Conservation (phyloP, 2,113 vertebrate species). For the Xyliphius kryptos region DNA sequence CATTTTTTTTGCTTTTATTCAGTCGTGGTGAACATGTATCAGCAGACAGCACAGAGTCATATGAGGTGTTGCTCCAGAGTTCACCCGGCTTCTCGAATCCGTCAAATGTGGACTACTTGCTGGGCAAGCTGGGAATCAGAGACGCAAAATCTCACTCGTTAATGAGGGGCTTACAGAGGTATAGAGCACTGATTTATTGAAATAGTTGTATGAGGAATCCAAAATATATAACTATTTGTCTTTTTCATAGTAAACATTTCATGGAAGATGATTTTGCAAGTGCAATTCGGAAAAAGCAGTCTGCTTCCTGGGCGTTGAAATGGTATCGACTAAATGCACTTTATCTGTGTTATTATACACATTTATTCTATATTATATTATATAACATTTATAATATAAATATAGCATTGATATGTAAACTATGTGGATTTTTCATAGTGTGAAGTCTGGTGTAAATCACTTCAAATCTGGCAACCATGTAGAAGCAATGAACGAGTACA, state of each 20-base stretch:
- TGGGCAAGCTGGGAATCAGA: constrained; percentile 81
- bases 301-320: constrained; percentile 91
- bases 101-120: constrained; percentile 83
- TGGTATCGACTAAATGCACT: no score
- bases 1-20: constrained; percentile 1
- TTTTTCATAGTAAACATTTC: constrained; percentile 77
- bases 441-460: constrained; percentile 88
- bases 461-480: constrained; percentile 88
- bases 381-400: no score
- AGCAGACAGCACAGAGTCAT: constrained; percentile 71
- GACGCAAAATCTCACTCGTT: constrained; percentile 87
- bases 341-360: no score
- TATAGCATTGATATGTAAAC: no score
- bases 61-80: constrained; percentile 73
- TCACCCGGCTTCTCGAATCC: constrained; percentile 91
- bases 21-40: constrained; percentile 75
- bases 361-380: no score
- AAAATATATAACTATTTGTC: constrained; percentile 18
- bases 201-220: background rate
- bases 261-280: constrained; percentile 84
- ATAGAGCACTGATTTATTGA: constrained; percentile 33
- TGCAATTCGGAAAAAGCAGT: constrained; percentile 86
- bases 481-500: constrained; percentile 98
- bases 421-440: no score
- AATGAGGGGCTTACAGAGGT: constrained; percentile 95